These are phyloP conservation scores for Ametastegia equiseti DNA, from an alignment of 2,888 invertebrate genomes.

Conservation along the genomic window DNA sequence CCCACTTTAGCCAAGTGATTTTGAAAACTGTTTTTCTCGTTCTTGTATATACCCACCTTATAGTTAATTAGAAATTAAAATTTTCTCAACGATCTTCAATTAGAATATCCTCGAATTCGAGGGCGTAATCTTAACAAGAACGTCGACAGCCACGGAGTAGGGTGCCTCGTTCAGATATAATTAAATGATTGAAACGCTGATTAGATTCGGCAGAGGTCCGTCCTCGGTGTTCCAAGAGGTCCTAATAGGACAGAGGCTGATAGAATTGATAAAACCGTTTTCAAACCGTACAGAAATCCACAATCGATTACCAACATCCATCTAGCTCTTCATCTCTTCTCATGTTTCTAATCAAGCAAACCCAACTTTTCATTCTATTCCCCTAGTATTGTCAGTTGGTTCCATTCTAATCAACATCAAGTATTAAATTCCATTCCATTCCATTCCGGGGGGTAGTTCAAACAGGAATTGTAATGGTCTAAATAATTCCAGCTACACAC, in stretches of 20 bases:
- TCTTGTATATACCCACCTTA: conserved; percentile 3
- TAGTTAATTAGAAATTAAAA: conserved; percentile 21
- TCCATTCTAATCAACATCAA: not conserved
- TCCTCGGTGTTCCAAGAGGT: conserved; percentile 22
- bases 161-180: conserved; percentile 39
- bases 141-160: conserved; percentile 35
- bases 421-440: not conserved
- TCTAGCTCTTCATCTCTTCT: not conserved
- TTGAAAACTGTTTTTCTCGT: not conserved
- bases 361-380: not conserved
- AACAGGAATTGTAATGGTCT: not conserved
- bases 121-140: conserved; percentile 39
- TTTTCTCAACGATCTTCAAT: conserved; percentile 33
- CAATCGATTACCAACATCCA: not conserved
- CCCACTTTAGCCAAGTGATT: not conserved
- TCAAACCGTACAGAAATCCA: not conserved
- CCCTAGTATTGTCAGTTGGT: not conserved
- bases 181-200: conserved; percentile 41
- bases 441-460: too few relatives aligned
- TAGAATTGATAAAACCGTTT: not conserved
- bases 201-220: conserved; percentile 34
- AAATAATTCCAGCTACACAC: not conserved
- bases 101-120: not conserved
- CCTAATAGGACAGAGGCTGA: not conserved
- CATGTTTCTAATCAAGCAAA: not conserved